These are phyloP conservation scores for Bicyclus anynana DNA, from an alignment of 1,140 invertebrate species.

Conservation along the genomic window DNA sequence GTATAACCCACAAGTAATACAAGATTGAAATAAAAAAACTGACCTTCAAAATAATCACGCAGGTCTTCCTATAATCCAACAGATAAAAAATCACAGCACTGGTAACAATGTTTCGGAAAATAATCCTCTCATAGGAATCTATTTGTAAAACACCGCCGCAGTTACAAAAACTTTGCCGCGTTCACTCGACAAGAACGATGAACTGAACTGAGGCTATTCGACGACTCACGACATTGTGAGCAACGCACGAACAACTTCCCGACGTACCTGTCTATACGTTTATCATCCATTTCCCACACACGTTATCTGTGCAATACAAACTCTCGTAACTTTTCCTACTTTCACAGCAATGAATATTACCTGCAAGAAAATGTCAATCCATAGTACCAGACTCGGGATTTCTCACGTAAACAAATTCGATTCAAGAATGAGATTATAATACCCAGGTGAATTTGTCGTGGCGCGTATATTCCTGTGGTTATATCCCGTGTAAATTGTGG, in stretches of 20 bases:
- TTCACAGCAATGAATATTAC: conserved; percentile 21
- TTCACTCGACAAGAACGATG: conserved; percentile 21
- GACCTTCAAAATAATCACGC: background rate
- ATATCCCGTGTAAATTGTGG: conserved; percentile 30
- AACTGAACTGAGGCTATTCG: conserved; percentile 25
- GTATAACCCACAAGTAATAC: background rate
- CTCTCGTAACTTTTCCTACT: background rate
- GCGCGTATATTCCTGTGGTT: conserved; percentile 29
- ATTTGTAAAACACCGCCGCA: background rate
- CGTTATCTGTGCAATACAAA: background rate
- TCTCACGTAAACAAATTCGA: conserved; percentile 64
- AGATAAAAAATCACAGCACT: background rate
- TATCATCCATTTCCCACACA: conserved; percentile 15
- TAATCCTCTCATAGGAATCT: background rate
- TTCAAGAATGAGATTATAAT: conserved; percentile 63
- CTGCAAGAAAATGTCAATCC: conserved; percentile 8
- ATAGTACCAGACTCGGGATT: conserved; percentile 43
- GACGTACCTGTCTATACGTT: conserved; percentile 15
- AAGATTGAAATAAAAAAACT: background rate
- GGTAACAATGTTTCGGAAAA: background rate
- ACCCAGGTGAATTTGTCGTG: conserved; percentile 47
- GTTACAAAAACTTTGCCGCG: conserved; percentile 14
- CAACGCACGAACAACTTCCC: conserved; percentile 9
- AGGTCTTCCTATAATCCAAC: background rate
- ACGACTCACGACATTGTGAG: conserved; percentile 11